Base-by-base conservation (phyloP, 2,113 vertebrate genomes). In the Aythya baeri region DNA sequence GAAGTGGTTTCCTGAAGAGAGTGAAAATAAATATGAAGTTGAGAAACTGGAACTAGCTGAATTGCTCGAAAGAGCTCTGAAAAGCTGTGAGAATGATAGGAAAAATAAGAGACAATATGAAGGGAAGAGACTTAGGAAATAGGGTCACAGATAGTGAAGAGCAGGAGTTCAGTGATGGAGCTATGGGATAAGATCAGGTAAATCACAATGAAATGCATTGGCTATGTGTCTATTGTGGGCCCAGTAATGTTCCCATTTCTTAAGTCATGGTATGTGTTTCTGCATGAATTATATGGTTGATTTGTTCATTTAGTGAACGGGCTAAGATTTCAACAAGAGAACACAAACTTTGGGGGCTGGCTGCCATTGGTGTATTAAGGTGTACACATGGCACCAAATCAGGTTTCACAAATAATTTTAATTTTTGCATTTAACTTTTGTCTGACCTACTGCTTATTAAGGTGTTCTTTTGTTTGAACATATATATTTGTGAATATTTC, bases 341-440 rank as follows among this genome's bases (percentile, higher is more conserved):
- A 75, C 18, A 73, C 26, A 16, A 13, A 26, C 77, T 87, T 70
- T 75, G 36, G 62, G 52, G 29, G 23, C 32, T 84, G 70, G 29
- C 52, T 83, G 67, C 55, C 52, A 29, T 20, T n/a, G 36, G 10
- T 32, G 13, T 91, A 76, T 21, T 4, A 66, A 57, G 44, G 62
- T 8, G 21, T 21, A 54, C 2, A 13, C 0, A 2, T 89, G 58
- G 34, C 32, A 73, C 38, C 54, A 73, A 84, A 84, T 76, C 15
- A 52, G 44, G 18, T 83, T 91, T 66, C 2, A 6, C 46, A 82
- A 31, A 20, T 43, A 52, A 16, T 68, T 50, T 86, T 88, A 34
- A 83, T 86, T 92, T 93, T 88, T 84, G 62, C 70, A 62, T 66
- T 91, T 92, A 92, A 82, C 58, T 95, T 89, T 29, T 59, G 31